Evolutionary conservation across 2,888 invertebrate genomes (phyloP), one percentile per base, ranked within the genome.

Genomic region (Cheilosia impressa): DNA sequence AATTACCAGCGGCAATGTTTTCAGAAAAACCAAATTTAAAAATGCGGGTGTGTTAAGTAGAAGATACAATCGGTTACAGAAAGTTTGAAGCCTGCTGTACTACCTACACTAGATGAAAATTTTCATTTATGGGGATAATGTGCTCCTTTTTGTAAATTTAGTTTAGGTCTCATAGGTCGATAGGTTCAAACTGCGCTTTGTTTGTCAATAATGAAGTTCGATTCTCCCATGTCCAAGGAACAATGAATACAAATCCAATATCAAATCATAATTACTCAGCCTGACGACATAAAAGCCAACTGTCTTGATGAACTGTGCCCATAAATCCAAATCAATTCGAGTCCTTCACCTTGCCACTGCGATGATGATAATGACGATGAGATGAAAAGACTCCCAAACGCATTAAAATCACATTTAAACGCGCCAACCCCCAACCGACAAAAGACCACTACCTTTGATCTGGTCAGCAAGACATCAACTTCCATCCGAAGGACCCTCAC

Each of bases 381-480:
- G 34, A 53, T 53, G 17, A 68, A 68, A 24, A 31, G 63, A 57
- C 55, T 55, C 47, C 45, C 13, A 45, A 45, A 9, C 45, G 22
- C 73, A 73, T 73, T 73, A 73, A 73, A 63, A 73, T 73, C 73
- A 38, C 73, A 73, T 73, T 73, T 63, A 63, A 73, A 41, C 5
- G 10, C 55, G 24, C 13, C 47, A 63, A 62, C 22, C 45, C 19
- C n/a, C 52, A 43, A 27, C 71, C 60, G 45, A 38, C 69, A 58
- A 47, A 17, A 38, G 58, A 13, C 57, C 27, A 6, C 27, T 19
- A 17, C 47, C 45, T 17, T 50, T 38, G 63, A 65, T 72, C 24
- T 2, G 52, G 45, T n/a, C 15, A 52, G 24, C 52, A 60, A 22
- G 34, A 19, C 31, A 15, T 45, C 34, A 31, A 13, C 47, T 9